Evolutionary conservation across 2,113 vertebrate genomes (phyloP).

Genomic region (Casuarius casuarius): DNA sequence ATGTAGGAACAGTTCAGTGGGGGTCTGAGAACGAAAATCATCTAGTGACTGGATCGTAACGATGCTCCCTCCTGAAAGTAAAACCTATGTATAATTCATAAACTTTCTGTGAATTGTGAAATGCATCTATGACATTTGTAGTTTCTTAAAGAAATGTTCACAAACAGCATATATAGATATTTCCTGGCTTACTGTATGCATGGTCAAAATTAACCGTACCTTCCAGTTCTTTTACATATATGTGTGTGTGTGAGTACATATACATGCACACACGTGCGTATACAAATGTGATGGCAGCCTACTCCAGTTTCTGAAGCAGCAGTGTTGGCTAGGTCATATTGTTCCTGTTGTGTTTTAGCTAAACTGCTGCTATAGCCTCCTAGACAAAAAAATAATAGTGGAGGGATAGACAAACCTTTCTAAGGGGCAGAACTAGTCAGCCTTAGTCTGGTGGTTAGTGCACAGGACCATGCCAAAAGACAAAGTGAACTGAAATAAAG

Average conservation of each 20-base stretch:
- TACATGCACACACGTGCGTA: too few species aligned
- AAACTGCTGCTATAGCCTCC: not conserved
- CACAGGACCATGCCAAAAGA: not conserved
- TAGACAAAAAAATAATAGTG: not conserved
- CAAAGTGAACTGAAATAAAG: not conserved
- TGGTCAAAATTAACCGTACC: not conserved
- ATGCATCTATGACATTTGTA: not conserved
- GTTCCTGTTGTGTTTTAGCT: not conserved
- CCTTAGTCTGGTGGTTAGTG: not conserved
- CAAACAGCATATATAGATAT: not conserved
- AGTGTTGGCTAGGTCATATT: not conserved
- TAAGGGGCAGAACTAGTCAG: not conserved
- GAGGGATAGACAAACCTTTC: not conserved
- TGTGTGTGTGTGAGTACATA: accelerated
- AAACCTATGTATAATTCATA: not conserved
- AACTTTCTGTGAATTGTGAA: not conserved
- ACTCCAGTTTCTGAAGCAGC: not conserved
- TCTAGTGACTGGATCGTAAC: not conserved
- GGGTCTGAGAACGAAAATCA: not conserved
- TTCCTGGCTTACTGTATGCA: not conserved
- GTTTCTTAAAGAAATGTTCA: not conserved
- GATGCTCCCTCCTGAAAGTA: not conserved
- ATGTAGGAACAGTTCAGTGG: not conserved
- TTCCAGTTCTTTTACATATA: not conserved
- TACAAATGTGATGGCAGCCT: not conserved